Base-by-base conservation (phyloP, 1,140 invertebrate genomes). In the Eupristina koningsbergeri region DNA sequence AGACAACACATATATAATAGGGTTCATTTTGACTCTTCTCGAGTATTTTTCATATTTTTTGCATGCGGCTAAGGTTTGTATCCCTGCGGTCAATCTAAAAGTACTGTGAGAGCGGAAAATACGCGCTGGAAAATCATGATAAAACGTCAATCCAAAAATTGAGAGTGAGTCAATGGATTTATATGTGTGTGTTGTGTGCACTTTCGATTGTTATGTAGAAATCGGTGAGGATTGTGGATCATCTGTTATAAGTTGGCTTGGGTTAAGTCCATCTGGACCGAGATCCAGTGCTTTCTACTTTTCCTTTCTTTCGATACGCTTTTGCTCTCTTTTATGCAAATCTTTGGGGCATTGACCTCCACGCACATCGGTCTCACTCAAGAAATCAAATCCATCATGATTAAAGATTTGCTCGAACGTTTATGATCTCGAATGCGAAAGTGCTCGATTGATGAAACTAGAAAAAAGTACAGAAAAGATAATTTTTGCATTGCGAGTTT, bases 181-280 rank as follows among this genome's bases (percentile, higher is more conserved):
- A 74, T 74, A 29, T 11, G 34, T 50, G 15, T 19, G 22, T 41
- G 31, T 1, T n/a, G 36, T 34, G 45, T 29, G 74, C 15, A 58
- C 74, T 76, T 76, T 76, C 74, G 50, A 76, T 76, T 34, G 11
- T 75, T 75, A 58, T 34, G 29, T 76, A 76, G 74, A 76, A 76
- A 76, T 36, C 50, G 8, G 19, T 34, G 19, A 29, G 29, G 47
- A 61, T 76, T 50, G 31, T 29, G 73, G 41, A 71, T 71, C 50
- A 50, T 58, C 31, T 26, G n/a, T 53, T 53, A 39, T 34, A 17
- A 47, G 50, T 34, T n/a, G 29, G n/a, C 17, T 26, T 74, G 50
- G 15, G 73, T 74, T 50, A 31, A 74, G 17, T 50, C 29, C 73
- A 15, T 45, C 45, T 34, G 67, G 36, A 36, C 26, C 53, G 34